These are phyloP conservation scores for Heliconius hewitsoni DNA, from an alignment of 1,140 invertebrate genomes.

Conservation along the genomic window DNA sequence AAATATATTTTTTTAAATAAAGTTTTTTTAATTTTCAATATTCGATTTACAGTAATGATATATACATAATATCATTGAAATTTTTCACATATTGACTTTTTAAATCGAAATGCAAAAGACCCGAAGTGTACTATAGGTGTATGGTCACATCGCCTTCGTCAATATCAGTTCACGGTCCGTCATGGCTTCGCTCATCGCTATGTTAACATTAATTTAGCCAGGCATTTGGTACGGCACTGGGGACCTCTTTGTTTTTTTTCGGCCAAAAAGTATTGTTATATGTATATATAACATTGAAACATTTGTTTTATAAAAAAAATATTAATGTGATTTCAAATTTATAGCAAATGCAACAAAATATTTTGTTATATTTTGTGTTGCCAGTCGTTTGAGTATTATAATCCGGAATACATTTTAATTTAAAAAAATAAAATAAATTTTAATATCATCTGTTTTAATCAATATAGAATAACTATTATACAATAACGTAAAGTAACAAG, in stretches of 20 bases:
- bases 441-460: too few species aligned
- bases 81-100: neutral
- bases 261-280: too few species aligned
- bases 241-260: conserved; percentile 54
- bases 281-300: too few species aligned
- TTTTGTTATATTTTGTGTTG: neutral
- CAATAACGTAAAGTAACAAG: too few species aligned
- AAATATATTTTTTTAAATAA: neutral
- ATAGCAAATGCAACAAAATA: neutral
- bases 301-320: too few species aligned
- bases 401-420: too few species aligned
- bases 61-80: neutral
- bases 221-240: conserved; percentile 54
- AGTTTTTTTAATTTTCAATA: neutral
- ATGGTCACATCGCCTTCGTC: conserved; percentile 49
- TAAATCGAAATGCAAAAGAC: conserved; percentile 5
- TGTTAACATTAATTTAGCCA: conserved; percentile 49
- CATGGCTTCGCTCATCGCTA: conserved; percentile 58
- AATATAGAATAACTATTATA: too few species aligned
- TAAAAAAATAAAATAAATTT: too few species aligned
- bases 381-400: too few species aligned
- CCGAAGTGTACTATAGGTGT: conserved; percentile 45
- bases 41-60: neutral
- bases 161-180: conserved; percentile 48
- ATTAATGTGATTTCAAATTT: neutral